phyloP scores from a whole-genome alignment of 2,888 invertebrate genomes.

The Cistogaster globosa region DNA sequence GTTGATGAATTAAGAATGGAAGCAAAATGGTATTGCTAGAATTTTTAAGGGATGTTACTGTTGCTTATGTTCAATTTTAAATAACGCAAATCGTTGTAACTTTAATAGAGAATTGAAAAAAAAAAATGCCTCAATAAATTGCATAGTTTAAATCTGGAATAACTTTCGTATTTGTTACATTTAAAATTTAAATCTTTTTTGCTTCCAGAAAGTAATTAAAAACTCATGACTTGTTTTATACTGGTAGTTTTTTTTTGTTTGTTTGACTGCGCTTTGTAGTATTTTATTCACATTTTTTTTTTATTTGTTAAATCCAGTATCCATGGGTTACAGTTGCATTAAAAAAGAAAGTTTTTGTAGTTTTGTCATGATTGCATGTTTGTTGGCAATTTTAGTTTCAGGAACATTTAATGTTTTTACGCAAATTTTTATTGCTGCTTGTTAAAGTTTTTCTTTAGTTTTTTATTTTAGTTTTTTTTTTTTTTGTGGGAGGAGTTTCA shows the following conservation, averaged over 20 bases:
- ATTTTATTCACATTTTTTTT: not conserved
- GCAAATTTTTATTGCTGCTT: conserved; percentile 36
- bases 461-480: no score
- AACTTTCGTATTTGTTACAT: conserved; percentile 5
- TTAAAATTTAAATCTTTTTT: conserved; percentile 25
- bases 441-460: not conserved
- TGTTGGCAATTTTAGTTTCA: conserved; percentile 24
- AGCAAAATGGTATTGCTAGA: no score
- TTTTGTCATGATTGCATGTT: conserved; percentile 43
- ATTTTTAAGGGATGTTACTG: no score
- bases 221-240: conserved; percentile 29
- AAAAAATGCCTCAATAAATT: no score
- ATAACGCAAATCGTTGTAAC: no score
- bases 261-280: conserved; percentile 11
- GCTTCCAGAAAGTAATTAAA: conserved; percentile 62
- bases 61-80: no score
- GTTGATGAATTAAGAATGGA: no score
- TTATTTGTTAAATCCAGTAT: not conserved
- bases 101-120: no score
- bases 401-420: conserved; percentile 12
- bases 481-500: not conserved
- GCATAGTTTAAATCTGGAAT: no score
- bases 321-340: not conserved
- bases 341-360: conserved; percentile 10
- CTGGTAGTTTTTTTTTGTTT: conserved; percentile 23